These are phyloP conservation scores for Nemotelus nigrinus DNA, from an alignment of 2,888 invertebrate species.

Conservation along the genomic window DNA sequence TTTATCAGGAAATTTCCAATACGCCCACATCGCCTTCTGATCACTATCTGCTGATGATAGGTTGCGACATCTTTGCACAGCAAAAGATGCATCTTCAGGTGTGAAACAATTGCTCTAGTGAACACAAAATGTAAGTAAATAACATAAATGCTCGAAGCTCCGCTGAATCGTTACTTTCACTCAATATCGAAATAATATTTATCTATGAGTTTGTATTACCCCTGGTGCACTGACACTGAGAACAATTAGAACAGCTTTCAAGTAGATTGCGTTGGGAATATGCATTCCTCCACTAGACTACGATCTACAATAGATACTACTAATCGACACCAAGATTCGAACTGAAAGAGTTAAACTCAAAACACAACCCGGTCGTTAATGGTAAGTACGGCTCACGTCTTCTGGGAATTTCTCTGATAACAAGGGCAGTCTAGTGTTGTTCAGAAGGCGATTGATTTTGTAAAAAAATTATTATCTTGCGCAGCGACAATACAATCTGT, in stretches of 20 bases:
- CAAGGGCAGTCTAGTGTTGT: neutral
- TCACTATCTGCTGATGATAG: slow-evolving; percentile 47
- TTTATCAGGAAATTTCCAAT: slow-evolving; percentile 54
- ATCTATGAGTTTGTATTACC: neutral
- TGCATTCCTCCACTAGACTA: neutral
- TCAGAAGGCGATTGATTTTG: neutral
- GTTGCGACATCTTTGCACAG: slow-evolving; percentile 52
- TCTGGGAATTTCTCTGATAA: neutral
- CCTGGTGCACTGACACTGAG: neutral
- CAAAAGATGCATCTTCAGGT: slow-evolving; percentile 53
- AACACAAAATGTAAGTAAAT: neutral
- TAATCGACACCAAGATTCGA: neutral
- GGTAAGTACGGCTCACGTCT: neutral
- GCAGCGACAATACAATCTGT: no score
- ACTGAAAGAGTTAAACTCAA: neutral
- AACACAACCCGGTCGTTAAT: neutral
- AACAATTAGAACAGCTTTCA: neutral
- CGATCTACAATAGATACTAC: neutral
- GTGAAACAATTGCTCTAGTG: slow-evolving; percentile 43
- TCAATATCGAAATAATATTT: no score
- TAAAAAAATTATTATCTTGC: neutral
- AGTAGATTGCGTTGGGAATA: neutral
- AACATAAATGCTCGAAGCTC: no score
- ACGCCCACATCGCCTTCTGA: slow-evolving; percentile 51
- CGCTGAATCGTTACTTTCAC: no score